phyloP scores from a whole-genome alignment of 2,113 vertebrate genomes.

The Thamnophis sirtalis region DNA sequence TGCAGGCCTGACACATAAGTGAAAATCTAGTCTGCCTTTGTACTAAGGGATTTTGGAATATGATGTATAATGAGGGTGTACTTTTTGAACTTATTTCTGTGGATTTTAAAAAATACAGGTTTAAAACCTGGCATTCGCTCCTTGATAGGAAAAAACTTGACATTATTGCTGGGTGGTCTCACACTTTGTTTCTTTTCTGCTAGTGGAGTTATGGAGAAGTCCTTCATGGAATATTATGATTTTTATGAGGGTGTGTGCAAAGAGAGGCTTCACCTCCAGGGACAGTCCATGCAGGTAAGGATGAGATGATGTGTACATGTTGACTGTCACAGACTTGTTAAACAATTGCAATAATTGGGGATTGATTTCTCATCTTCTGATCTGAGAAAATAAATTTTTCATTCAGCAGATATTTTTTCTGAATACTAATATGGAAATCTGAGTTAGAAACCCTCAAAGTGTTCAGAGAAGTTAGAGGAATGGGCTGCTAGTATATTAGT shows the following conservation, averaged over 20 bases:
- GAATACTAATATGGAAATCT: too few species aligned
- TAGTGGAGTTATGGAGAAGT: constrained; percentile 98
- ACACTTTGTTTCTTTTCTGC: neutral
- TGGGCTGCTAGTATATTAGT: too few species aligned
- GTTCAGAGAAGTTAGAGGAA: too few species aligned
- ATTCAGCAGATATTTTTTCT: neutral
- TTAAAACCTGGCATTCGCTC: neutral
- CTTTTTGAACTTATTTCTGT: neutral
- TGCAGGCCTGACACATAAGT: too few species aligned
- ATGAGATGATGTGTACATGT: neutral
- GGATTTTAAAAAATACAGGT: neutral
- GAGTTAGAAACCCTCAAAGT: too few species aligned
- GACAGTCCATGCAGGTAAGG: constrained; percentile 94
- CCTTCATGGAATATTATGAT: constrained; percentile 95
- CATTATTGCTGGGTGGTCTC: neutral
- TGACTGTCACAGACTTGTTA: neutral
- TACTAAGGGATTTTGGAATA: neutral
- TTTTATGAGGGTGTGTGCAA: constrained; percentile 97
- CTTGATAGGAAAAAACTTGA: accelerated
- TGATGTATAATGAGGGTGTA: neutral
- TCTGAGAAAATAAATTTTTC: neutral
- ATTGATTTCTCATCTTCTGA: neutral
- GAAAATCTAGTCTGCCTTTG: neutral
- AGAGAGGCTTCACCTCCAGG: constrained; percentile 91
- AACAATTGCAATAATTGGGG: neutral